Conservation (phyloP, 2,113 vertebrate genomes). For the Ceyx melanurus region DNA sequence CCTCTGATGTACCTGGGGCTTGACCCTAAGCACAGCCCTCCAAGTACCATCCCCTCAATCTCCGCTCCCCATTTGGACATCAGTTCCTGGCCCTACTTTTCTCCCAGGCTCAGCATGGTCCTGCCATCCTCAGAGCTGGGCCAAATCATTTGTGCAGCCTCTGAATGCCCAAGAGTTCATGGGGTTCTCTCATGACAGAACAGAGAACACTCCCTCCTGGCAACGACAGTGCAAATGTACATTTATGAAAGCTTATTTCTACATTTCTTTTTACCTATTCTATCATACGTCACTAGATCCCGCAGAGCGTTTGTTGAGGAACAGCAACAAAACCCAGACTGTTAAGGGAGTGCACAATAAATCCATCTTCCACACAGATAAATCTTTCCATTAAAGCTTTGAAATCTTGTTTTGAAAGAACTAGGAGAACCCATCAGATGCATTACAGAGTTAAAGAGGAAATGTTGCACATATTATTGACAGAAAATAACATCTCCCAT, state of each 20-base stretch:
- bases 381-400: neutral
- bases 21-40: neutral
- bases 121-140: neutral
- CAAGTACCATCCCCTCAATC: neutral
- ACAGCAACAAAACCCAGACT: neutral
- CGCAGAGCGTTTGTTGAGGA: neutral
- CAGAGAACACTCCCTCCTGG: neutral
- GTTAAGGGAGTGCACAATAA: neutral
- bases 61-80: accelerated
- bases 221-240: accelerated
- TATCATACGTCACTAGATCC: neutral
- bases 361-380: neutral
- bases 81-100: neutral
- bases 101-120: neutral
- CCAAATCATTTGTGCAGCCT: neutral
- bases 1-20: neutral
- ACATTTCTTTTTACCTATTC: neutral
- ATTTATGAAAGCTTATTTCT: neutral
- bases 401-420: neutral
- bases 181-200: accelerated
- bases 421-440: neutral
- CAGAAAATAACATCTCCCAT: neutral
- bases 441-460: neutral
- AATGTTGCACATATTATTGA: neutral
- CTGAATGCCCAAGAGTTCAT: neutral